Base-by-base conservation (phyloP, 2,888 invertebrate species). In the Chaitophorus viminalis region DNA sequence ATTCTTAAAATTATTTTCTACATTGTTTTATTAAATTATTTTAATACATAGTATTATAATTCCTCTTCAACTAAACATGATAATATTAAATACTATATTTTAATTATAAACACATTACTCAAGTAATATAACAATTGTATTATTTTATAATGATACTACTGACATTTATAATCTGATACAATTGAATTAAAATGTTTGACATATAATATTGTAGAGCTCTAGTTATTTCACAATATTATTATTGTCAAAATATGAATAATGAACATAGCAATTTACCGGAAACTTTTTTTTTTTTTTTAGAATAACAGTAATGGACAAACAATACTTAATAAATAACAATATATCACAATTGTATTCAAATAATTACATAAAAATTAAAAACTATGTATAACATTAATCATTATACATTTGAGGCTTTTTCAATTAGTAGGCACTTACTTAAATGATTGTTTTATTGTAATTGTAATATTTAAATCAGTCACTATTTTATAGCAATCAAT, bases 331-430 rank as follows among this genome's bases (percentile, higher is more conserved):
- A 77, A 52, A 77, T 77, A 85, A 85, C 68, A 85, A 68, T 68
- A 68, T 84, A 85, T 85, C 84, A 85, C 84, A 84, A 84, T 46
- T 39, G 46, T 77, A 17, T 65, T 76, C n/a, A 83, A 77, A 85
- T 77, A 85, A 85, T 65, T 68, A 76, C 25, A 83, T 84, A 31
- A 68, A 68, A 77, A 68, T 82, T n/a, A 39, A 29, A 60, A 77
- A 33, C 68, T 65, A 82, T 54, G 9, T 54, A n/a, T 82, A 65
- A n/a, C 9, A 46, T 76, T 29, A 68, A 65, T 17, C 9, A 46
- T 76, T 29, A 68, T 11, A 33, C 46, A 29, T n/a, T 33, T 68
- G 25, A 75, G n/a, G 46, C 31, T 75, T 39, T 68, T 46, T 77
- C 25, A 84, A 29, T 68, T 76, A 46, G 31, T 84, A 84, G 39